Evolutionary conservation across 1,140 invertebrate species (phyloP).

Genomic region (Cydia amplana): DNA sequence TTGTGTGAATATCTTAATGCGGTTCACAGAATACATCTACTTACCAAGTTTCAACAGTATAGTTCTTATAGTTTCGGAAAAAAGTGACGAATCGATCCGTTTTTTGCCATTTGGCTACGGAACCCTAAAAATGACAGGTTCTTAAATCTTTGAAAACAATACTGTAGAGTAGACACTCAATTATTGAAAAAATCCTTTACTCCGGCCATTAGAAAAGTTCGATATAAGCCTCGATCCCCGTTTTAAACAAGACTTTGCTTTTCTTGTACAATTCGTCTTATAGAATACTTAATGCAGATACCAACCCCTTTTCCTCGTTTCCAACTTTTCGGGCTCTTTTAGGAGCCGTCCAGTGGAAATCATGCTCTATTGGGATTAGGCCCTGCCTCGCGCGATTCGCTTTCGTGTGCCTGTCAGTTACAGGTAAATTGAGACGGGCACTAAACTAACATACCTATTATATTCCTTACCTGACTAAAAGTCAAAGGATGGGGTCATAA

Average conservation of each 20-base stretch:
- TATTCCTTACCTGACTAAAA: background rate
- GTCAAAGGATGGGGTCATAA: too few relatives aligned
- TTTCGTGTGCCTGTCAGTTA: slow-evolving; percentile 27
- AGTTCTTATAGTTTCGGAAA: too few relatives aligned
- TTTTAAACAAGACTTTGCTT: slow-evolving; percentile 75
- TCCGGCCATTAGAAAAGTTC: slow-evolving; percentile 65
- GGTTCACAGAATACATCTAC: too few relatives aligned
- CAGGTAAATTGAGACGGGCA: slow-evolving; percentile 29
- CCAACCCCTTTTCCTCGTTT: slow-evolving; percentile 60
- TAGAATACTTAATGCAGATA: slow-evolving; percentile 69
- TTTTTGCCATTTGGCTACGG: too few relatives aligned
- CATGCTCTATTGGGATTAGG: slow-evolving; percentile 47
- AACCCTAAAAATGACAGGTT: too few relatives aligned
- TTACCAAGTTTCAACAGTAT: too few relatives aligned
- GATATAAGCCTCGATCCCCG: slow-evolving; percentile 60
- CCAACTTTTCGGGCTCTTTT: slow-evolving; percentile 60
- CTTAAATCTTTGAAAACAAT: slow-evolving; percentile 49
- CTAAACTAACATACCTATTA: background rate
- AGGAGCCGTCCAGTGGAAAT: slow-evolving; percentile 56
- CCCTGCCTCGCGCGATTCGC: slow-evolving; percentile 19
- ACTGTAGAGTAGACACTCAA: slow-evolving; percentile 53
- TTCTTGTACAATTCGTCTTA: slow-evolving; percentile 71
- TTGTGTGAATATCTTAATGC: too few relatives aligned
- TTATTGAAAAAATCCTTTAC: slow-evolving; percentile 66
- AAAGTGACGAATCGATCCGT: too few relatives aligned